phyloP scores from a whole-genome alignment of 2,797 vertebrate genomes.

The Rallus crepitans region DNA sequence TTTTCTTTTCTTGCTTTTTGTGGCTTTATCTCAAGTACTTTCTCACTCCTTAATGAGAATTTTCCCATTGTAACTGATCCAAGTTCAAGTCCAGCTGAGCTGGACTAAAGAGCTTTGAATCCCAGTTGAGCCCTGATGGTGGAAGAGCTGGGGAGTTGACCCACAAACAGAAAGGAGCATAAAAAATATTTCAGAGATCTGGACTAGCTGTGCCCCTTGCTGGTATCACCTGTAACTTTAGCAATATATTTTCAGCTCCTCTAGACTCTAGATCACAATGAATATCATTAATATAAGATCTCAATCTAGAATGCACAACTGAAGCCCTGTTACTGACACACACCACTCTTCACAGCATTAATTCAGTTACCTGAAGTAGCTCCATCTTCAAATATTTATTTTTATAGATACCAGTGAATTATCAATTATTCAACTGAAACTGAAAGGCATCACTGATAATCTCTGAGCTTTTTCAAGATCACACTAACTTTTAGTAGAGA shows the following conservation, averaged over 20 bases:
- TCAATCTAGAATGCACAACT: neutral
- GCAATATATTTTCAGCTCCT: neutral
- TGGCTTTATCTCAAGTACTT: neutral
- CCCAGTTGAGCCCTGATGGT: neutral
- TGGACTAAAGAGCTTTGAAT: neutral
- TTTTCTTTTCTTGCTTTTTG: neutral
- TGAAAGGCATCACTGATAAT: neutral
- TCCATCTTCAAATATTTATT: neutral
- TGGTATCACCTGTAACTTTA: neutral
- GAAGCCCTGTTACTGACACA: neutral
- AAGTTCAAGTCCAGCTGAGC: neutral
- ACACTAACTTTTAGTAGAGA: neutral
- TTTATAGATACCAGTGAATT: neutral
- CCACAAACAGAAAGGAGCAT: neutral
- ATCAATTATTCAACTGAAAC: neutral
- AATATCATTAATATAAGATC: neutral
- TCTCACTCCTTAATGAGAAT: neutral
- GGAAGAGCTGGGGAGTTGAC: neutral
- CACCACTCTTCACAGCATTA: neutral
- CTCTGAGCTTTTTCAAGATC: neutral
- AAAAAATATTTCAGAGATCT: neutral
- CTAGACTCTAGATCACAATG: neutral
- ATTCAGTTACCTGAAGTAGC: neutral
- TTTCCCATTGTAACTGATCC: neutral
- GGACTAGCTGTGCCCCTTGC: neutral